These are phyloP conservation scores for Drosophila lacertosa DNA, from an alignment of 1,140 invertebrate species.

Conservation along the genomic window DNA sequence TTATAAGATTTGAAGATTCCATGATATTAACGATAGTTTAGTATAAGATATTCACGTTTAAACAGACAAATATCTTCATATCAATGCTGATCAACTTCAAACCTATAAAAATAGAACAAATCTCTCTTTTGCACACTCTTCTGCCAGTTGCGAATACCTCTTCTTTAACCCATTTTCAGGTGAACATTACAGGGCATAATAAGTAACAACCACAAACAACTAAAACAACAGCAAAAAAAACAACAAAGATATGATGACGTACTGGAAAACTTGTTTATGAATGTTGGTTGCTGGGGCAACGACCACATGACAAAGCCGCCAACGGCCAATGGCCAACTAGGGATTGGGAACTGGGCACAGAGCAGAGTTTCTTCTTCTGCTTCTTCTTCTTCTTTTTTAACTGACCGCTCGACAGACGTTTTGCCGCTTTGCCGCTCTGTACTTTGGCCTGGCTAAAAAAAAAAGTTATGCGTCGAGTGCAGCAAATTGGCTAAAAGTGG, in stretches of 20 bases:
- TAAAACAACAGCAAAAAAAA: conserved; percentile 13
- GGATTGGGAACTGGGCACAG: conserved; percentile 6
- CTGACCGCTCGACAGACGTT: not conserved
- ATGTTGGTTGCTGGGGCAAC: conserved; percentile 81
- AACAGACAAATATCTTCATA: no score
- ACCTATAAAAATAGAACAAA: no score
- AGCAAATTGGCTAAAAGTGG: conserved; percentile 35
- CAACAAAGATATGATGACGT: conserved; percentile 47
- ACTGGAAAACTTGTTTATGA: conserved; percentile 72
- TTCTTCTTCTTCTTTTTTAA: not conserved
- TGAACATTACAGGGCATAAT: not conserved
- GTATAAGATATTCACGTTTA: no score
- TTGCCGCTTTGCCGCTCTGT: not conserved
- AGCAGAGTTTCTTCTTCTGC: not conserved
- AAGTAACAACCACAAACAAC: conserved; percentile 22
- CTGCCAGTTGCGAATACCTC: not conserved
- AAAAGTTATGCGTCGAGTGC: conserved; percentile 1
- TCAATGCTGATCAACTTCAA: no score
- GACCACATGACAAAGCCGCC: conserved; percentile 70
- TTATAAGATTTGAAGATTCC: no score
- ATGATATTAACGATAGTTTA: no score
- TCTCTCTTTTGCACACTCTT: no score
- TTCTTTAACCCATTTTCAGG: not conserved
- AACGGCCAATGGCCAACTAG: conserved; percentile 46
- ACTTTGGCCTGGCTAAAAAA: conserved; percentile 12